Evolutionary conservation across 2,888 invertebrate genomes (phyloP).

Genomic region (Ariolimax columbianus): DNA sequence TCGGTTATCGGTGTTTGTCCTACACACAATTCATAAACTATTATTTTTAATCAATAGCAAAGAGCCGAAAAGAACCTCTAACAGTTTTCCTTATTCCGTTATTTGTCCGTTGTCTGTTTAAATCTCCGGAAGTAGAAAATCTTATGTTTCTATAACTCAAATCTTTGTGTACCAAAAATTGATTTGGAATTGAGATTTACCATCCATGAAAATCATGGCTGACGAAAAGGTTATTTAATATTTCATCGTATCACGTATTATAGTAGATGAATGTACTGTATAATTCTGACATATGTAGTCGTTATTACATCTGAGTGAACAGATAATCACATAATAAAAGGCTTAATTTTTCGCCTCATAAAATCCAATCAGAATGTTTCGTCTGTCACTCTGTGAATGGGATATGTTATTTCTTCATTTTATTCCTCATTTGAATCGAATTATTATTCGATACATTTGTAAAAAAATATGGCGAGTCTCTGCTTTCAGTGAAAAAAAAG

Average conservation of each 20-base stretch:
- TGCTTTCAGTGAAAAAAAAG: too few relatives aligned
- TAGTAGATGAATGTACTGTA: not conserved
- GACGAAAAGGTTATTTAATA: constrained; percentile 57
- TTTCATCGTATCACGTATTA: not conserved
- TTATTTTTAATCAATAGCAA: too few relatives aligned
- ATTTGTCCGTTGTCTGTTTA: not conserved
- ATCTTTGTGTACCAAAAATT: constrained; percentile 3
- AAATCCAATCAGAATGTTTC: not conserved
- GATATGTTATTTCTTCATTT: too few relatives aligned
- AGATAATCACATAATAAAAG: not conserved
- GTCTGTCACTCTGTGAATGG: too few relatives aligned
- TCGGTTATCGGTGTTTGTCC: too few relatives aligned
- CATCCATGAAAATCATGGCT: constrained; percentile 53
- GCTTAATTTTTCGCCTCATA: not conserved
- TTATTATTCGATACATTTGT: too few relatives aligned
- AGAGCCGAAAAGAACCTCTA: not conserved
- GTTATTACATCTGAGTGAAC: not conserved
- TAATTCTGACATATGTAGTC: not conserved
- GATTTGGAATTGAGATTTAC: not conserved
- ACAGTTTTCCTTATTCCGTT: not conserved
- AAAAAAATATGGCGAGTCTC: too few relatives aligned
- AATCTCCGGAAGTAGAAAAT: constrained; percentile 6
- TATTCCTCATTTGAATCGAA: too few relatives aligned
- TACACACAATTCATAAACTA: too few relatives aligned
- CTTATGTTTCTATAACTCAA: not conserved